These are phyloP conservation scores for Burhinus bistriatus DNA, from an alignment of 2,113 vertebrate species.

Conservation along the genomic window DNA sequence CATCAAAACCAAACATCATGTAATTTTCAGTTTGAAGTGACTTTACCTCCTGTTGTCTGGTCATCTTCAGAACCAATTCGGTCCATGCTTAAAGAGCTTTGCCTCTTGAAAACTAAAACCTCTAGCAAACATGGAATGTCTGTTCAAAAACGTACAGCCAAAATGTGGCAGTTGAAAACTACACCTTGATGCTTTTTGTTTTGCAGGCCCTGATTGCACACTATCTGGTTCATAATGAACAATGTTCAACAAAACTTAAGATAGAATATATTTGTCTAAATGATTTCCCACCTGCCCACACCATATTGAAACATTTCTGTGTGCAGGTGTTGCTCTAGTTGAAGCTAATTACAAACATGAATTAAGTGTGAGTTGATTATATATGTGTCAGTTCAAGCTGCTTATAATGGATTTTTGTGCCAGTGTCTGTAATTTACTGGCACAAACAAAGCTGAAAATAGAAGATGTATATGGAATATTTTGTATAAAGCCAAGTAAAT, in stretches of 20 bases:
- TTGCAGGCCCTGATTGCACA: background rate
- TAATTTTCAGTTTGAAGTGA: background rate
- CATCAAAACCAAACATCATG: background rate
- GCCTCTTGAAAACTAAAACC: background rate
- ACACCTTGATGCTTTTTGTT: background rate
- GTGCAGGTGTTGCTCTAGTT: background rate
- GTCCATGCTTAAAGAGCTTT: background rate
- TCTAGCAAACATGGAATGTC: background rate
- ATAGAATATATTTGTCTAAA: background rate
- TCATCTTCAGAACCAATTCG: background rate
- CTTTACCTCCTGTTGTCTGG: background rate
- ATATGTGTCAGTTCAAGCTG: background rate
- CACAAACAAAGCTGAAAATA: background rate
- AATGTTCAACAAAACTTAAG: background rate
- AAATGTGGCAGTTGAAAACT: background rate
- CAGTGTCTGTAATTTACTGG: background rate
- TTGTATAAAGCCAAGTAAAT: background rate
- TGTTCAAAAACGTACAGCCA: background rate
- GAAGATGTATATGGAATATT: background rate
- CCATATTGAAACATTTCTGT: background rate
- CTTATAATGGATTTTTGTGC: background rate
- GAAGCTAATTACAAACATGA: background rate
- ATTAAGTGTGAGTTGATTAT: background rate
- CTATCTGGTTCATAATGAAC: background rate
- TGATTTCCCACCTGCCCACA: background rate